Percentiles rank a stretch among this genome's conserved stretches.
These are phyloP conservation scores for Polypedilum vanderplanki DNA, from an alignment of 1,140 invertebrate genomes.

Conservation along the genomic window DNA sequence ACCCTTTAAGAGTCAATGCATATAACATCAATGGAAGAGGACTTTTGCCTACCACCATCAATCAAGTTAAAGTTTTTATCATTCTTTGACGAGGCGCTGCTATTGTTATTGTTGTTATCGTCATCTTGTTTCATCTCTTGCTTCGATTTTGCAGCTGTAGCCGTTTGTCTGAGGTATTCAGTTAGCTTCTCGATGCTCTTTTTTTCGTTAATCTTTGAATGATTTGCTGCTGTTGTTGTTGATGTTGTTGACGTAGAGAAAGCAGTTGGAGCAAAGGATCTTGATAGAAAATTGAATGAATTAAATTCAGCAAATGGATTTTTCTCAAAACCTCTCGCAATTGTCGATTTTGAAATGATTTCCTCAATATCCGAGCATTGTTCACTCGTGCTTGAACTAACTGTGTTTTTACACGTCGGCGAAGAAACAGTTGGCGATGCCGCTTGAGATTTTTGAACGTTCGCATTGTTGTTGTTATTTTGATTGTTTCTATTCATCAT, in stretches of 20 bases:
- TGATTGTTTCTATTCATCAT: conserved; percentile 42
- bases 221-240: neutral
- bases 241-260: neutral
- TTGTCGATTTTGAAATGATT: conserved; percentile 5
- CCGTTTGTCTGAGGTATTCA: neutral
- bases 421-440: neutral
- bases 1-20: conserved; percentile 8
- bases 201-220: neutral
- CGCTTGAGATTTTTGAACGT: neutral
- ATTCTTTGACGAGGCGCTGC: neutral
- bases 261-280: neutral
- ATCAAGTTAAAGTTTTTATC: neutral
- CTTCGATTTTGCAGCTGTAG: neutral
- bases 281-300: neutral
- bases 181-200: neutral
- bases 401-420: neutral
- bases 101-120: conserved; percentile 27
- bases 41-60: neutral
- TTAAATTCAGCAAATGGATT: neutral
- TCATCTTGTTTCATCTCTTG: neutral
- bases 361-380: conserved; percentile 23
- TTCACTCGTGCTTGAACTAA: neutral
- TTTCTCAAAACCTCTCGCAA: neutral
- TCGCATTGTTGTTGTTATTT: neutral
- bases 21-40: neutral